A percentile compares a stretch with the other conserved stretches of the same genome.
Conservation (phyloP, 1,140 invertebrate genomes). For the Aphidius ervi region DNA sequence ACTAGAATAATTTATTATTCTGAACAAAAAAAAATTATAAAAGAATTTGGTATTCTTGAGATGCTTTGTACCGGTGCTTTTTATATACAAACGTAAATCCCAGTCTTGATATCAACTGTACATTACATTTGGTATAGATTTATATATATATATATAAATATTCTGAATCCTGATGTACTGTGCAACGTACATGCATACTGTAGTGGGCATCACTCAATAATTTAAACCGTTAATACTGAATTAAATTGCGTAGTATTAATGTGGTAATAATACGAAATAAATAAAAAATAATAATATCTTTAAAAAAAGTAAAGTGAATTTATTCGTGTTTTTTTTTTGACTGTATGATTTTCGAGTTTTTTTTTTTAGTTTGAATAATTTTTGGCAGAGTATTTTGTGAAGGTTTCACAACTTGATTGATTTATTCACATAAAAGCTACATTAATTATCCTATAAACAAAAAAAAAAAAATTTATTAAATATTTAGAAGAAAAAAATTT, state of each 20-base stretch:
- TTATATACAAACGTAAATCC: slow-evolving; percentile 11
- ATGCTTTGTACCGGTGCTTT: slow-evolving; percentile 31
- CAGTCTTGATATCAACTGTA: not conserved
- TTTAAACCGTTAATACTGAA: slow-evolving; percentile 40
- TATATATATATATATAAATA: too few relatives aligned
- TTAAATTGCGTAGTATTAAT: slow-evolving; percentile 38
- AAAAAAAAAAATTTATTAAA: not conserved
- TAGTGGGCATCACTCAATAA: slow-evolving; percentile 37
- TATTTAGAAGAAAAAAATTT: slow-evolving; percentile 2
- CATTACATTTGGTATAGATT: too few relatives aligned
- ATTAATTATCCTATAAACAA: too few relatives aligned
- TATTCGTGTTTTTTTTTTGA: too few relatives aligned
- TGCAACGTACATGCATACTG: slow-evolving; percentile 1
- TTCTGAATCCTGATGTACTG: not conserved
- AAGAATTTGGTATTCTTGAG: slow-evolving; percentile 1
- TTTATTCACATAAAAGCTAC: too few relatives aligned
- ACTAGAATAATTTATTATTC: too few relatives aligned
- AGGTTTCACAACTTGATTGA: not conserved
- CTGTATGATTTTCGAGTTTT: too few relatives aligned
- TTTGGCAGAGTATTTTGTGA: slow-evolving; percentile 6
- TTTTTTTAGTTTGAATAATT: slow-evolving; percentile 6
- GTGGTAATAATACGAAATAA: slow-evolving; percentile 22
- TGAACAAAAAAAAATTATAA: not conserved
- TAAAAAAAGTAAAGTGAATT: too few relatives aligned
- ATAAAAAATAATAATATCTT: too few relatives aligned